A percentile compares a stretch with the other conserved stretches of the same genome.
Conservation (phyloP, 2,113 vertebrate species). For the Speoplatyrhinus poulsoni region DNA sequence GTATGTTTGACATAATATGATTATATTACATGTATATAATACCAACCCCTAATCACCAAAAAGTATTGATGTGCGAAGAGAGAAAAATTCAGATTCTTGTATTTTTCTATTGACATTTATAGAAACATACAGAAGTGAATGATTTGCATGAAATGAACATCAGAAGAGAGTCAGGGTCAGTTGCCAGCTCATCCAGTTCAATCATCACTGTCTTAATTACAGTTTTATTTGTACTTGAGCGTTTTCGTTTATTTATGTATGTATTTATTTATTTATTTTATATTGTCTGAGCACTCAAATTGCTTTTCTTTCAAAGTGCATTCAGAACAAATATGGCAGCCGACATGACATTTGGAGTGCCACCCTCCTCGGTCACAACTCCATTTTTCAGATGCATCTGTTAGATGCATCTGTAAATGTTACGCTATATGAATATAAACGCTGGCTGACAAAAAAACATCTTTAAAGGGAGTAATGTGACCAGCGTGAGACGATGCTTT, state of each 20-base stretch:
- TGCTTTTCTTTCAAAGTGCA: constrained; percentile 66
- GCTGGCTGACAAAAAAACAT: constrained; percentile 27
- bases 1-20: constrained; percentile 36
- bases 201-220: constrained; percentile 71
- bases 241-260: constrained; percentile 34
- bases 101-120: constrained; percentile 73
- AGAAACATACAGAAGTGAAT: constrained; percentile 42
- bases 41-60: constrained; percentile 62
- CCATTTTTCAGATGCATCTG: constrained; percentile 53
- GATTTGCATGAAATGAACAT: constrained; percentile 43
- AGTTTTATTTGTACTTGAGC: constrained; percentile 65
- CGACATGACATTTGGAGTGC: constrained; percentile 64
- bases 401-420: constrained; percentile 31
- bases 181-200: constrained; percentile 41
- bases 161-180: constrained; percentile 24
- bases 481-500: constrained; percentile 22
- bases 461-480: constrained; percentile 25
- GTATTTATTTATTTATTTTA: no score
- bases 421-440: constrained; percentile 49
- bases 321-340: constrained; percentile 71
- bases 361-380: constrained; percentile 36
- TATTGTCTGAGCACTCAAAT: constrained; percentile 62
- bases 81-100: constrained; percentile 42
- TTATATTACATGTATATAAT: constrained; percentile 49
- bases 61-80: constrained; percentile 54